These are phyloP conservation scores for Poecile montanus DNA, from an alignment of 2,797 vertebrate species.

Conservation along the genomic window DNA sequence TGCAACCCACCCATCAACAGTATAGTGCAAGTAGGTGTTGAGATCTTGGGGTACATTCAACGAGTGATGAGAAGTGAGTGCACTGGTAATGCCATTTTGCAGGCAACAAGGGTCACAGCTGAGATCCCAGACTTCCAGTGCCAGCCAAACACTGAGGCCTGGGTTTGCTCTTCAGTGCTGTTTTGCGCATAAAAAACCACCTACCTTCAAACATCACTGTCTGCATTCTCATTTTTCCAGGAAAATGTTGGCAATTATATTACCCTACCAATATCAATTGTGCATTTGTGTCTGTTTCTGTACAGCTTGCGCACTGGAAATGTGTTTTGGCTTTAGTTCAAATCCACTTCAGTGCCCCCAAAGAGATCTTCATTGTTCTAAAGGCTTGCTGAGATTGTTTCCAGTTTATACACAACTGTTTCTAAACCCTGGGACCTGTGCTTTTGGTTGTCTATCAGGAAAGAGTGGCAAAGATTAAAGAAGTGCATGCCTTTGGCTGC, in stretches of 20 bases:
- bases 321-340: slow-evolving; percentile 71
- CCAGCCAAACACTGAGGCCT: background rate
- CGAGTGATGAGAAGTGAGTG: background rate
- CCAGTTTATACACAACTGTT: slow-evolving; percentile 60
- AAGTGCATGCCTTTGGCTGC: slow-evolving; percentile 59
- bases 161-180: slow-evolving; percentile 25
- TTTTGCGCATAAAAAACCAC: background rate
- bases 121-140: background rate
- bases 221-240: slow-evolving; percentile 52
- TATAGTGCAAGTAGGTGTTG: background rate
- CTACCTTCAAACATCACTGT: slow-evolving; percentile 36
- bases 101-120: background rate
- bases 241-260: slow-evolving; percentile 51
- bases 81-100: background rate
- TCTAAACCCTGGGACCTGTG: slow-evolving; percentile 51
- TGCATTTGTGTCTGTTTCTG: slow-evolving; percentile 54
- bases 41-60: background rate
- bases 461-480: slow-evolving; percentile 73
- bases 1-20: background rate
- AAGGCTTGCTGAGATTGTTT: slow-evolving; percentile 70
- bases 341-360: slow-evolving; percentile 67
- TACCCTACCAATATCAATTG: slow-evolving; percentile 55
- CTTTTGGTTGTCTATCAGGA: slow-evolving; percentile 57
- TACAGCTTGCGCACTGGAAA: slow-evolving; percentile 60
- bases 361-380: slow-evolving; percentile 70